phyloP scores from a whole-genome alignment of 2,888 invertebrate species.

The Amiota communis region DNA sequence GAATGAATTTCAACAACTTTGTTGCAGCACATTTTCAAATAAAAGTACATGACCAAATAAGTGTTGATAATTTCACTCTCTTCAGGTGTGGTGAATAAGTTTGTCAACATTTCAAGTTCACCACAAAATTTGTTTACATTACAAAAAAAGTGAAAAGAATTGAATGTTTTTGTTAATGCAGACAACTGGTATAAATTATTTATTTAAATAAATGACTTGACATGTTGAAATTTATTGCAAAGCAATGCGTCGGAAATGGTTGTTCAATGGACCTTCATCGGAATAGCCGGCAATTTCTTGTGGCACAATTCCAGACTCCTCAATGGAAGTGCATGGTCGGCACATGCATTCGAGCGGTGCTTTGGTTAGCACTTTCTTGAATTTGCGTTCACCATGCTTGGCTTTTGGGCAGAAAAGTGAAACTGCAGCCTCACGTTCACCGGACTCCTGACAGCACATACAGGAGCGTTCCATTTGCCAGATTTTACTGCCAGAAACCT shows the following conservation, averaged over 20 bases:
- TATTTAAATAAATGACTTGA: no score
- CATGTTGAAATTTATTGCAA: slow-evolving; percentile 72
- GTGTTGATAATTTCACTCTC: no score
- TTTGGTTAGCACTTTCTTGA: slow-evolving; percentile 91
- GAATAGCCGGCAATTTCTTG: slow-evolving; percentile 91
- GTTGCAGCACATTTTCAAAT: no score
- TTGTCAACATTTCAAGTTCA: no score
- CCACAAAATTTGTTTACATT: no score
- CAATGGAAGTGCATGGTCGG: slow-evolving; percentile 90
- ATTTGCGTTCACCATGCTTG: slow-evolving; percentile 87
- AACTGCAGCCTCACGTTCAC: slow-evolving; percentile 91
- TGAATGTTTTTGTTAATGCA: no score
- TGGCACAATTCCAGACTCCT: slow-evolving; percentile 89
- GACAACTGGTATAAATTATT: no score
- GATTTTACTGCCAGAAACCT: slow-evolving; percentile 95
- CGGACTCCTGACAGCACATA: slow-evolving; percentile 96
- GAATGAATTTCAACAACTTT: no score
- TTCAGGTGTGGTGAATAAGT: no score
- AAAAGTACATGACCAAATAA: no score
- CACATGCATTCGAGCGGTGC: slow-evolving; percentile 96
- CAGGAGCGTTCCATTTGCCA: slow-evolving; percentile 97
- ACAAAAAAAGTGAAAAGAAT: no score
- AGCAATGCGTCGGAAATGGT: slow-evolving; percentile 83
- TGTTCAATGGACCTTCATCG: slow-evolving; percentile 86
- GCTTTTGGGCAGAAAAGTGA: slow-evolving; percentile 92